A percentile compares a stretch with the other conserved stretches of the same genome.
phyloP scores from a whole-genome alignment of 2,888 invertebrate genomes.

The Ornithoptera priamus region DNA sequence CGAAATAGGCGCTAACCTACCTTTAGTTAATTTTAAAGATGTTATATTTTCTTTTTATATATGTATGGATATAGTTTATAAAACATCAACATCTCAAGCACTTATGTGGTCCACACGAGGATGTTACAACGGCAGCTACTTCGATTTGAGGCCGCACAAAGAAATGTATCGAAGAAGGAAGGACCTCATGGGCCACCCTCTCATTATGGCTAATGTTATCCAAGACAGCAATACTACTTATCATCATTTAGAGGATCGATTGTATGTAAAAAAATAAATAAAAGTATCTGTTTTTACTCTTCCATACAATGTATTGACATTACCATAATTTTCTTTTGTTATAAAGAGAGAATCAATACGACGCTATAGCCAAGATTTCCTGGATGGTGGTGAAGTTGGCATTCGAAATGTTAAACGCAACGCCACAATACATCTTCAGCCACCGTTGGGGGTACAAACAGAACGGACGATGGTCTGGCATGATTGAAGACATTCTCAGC shows the following conservation, averaged over 20 bases:
- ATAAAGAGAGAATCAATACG: conserved; percentile 53
- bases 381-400: conserved; percentile 55
- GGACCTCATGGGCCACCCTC: conserved; percentile 54
- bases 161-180: conserved; percentile 53
- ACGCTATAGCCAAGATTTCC: conserved; percentile 50
- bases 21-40: too few species aligned
- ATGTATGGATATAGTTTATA: conserved; percentile 51
- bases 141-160: conserved; percentile 48
- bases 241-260: conserved; percentile 56
- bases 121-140: conserved; percentile 46
- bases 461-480: conserved; percentile 62
- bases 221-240: conserved; percentile 59
- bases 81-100: conserved; percentile 43
- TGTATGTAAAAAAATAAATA: conserved; percentile 44
- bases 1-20: too few species aligned
- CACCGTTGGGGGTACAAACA: conserved; percentile 58
- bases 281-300: background rate
- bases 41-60: too few species aligned
- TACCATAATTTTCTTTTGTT: background rate
- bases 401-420: conserved; percentile 63
- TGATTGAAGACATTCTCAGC: conserved; percentile 54
- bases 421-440: conserved; percentile 54
- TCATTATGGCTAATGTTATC: conserved; percentile 63
- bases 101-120: conserved; percentile 41
- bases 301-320: too few species aligned